Evolutionary conservation across 1,140 invertebrate species (phyloP).

Genomic region (Lasaia peninsularis): DNA sequence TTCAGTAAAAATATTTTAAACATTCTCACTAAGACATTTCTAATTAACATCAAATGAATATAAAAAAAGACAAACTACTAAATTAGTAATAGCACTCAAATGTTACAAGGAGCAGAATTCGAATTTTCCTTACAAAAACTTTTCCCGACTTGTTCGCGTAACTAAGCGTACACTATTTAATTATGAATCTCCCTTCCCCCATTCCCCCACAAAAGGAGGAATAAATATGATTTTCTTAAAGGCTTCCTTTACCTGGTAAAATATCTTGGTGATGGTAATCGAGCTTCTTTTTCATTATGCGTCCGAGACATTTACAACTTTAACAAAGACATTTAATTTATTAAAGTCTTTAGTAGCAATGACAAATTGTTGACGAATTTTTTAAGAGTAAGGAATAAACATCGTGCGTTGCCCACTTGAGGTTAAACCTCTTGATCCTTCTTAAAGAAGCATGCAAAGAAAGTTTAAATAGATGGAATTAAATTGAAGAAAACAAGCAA

Average conservation of each 20-base stretch:
- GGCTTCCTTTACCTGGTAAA: constrained; percentile 35
- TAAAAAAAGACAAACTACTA: constrained; percentile 48
- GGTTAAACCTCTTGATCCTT: no score
- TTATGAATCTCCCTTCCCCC: constrained; percentile 46
- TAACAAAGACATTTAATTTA: neutral
- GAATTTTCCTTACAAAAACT: constrained; percentile 52
- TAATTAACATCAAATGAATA: constrained; percentile 46
- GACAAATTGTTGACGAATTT: no score
- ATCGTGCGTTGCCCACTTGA: no score
- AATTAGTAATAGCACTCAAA: constrained; percentile 46
- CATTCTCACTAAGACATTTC: constrained; percentile 24
- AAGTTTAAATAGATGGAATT: no score
- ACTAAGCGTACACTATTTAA: constrained; percentile 68
- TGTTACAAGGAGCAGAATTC: constrained; percentile 36
- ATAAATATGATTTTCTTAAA: constrained; percentile 49
- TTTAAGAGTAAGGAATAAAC: no score
- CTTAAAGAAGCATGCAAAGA: no score
- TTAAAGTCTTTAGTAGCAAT: neutral
- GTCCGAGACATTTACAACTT: neutral
- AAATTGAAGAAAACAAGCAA: no score
- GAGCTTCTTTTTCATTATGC: constrained; percentile 4
- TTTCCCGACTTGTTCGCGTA: constrained; percentile 49
- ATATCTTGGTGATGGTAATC: constrained; percentile 13
- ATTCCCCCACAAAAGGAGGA: constrained; percentile 33
- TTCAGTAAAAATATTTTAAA: neutral